These are phyloP conservation scores for Sparus aurata DNA, from an alignment of 2,797 vertebrate species.

Conservation along the genomic window DNA sequence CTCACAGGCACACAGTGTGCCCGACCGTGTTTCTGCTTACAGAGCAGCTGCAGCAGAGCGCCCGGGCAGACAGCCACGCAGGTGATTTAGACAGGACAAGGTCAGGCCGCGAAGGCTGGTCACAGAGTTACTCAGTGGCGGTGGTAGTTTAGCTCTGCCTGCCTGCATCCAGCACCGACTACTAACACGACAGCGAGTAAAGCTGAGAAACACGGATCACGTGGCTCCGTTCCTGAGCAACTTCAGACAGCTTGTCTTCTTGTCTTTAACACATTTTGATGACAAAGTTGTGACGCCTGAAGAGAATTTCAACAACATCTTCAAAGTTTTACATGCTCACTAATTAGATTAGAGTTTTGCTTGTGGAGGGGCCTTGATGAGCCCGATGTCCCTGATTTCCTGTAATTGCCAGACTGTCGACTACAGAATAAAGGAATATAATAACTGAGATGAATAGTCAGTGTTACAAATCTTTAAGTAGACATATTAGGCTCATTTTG, in stretches of 20 bases:
- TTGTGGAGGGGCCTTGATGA: background rate
- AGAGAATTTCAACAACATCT: background rate
- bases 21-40: conserved; percentile 54
- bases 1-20: conserved; percentile 28
- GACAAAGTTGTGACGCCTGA: background rate
- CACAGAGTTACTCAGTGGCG: background rate
- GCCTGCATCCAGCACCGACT: background rate
- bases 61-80: conserved; percentile 65
- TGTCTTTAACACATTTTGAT: background rate
- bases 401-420: background rate
- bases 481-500: too few relatives aligned
- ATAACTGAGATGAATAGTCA: background rate
- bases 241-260: background rate
- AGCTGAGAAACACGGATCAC: background rate
- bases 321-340: background rate
- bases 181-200: conserved; percentile 2
- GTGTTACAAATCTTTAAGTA: background rate
- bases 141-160: background rate
- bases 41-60: conserved; percentile 63
- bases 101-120: conserved; percentile 55
- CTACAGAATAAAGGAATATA: background rate
- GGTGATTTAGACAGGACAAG: conserved; percentile 76
- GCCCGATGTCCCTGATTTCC: background rate
- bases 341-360: background rate
- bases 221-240: background rate